Evolutionary conservation across 2,797 vertebrate species (phyloP).

Genomic region (Sebastes hopkinsi): DNA sequence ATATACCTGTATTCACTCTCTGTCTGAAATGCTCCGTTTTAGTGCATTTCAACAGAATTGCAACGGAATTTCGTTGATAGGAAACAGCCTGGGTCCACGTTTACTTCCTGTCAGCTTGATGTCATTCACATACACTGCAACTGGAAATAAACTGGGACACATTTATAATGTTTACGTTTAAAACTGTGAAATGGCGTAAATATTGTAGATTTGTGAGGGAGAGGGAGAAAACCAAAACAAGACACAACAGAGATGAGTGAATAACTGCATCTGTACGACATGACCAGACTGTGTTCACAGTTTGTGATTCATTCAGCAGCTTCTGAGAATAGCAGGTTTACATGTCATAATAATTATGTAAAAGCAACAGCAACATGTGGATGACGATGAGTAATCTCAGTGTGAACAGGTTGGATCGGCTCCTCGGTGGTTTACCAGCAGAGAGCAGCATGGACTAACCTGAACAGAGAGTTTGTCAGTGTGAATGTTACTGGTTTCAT

Average conservation of each 20-base stretch:
- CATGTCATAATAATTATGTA: no score
- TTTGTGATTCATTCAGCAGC: background rate
- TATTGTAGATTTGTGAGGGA: no score
- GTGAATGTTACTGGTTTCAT: background rate
- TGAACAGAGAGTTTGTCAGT: background rate
- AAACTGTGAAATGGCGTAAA: no score
- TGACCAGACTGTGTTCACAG: background rate
- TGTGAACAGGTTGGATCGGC: background rate
- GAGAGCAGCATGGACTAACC: slow-evolving; percentile 63
- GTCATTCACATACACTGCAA: no score
- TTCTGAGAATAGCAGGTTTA: background rate
- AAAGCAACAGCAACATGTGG: background rate
- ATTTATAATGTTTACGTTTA: no score
- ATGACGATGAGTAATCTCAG: background rate
- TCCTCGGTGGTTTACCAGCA: slow-evolving; percentile 52
- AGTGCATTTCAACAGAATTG: no score
- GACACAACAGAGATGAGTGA: background rate
- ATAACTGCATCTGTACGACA: background rate
- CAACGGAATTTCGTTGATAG: no score
- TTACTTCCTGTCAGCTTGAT: no score
- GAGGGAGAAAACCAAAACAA: background rate
- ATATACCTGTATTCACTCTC: no score
- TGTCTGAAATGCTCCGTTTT: no score
- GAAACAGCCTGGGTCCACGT: no score
- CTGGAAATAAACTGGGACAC: no score